These are phyloP conservation scores for Hypselothyrea guttata DNA, from an alignment of 2,888 invertebrate species.

Conservation along the genomic window DNA sequence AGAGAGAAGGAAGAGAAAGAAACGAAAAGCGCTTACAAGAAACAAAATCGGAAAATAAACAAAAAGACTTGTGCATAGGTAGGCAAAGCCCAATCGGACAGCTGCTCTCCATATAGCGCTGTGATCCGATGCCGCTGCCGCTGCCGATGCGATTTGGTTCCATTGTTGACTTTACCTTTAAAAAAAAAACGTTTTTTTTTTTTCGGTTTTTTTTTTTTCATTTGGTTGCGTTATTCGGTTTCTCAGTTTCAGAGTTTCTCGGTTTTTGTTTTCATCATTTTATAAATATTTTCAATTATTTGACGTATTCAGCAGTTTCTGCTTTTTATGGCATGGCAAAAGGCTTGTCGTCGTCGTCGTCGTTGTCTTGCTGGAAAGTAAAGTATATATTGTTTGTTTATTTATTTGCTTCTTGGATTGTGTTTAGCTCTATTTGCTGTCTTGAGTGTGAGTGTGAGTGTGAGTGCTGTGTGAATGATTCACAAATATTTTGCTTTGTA, in stretches of 20 bases:
- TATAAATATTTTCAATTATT: constrained; percentile 34
- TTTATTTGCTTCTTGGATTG: constrained; percentile 43
- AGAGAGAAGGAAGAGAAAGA: too few species aligned
- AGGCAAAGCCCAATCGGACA: constrained; percentile 65
- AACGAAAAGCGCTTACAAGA: not conserved
- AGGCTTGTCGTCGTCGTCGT: constrained; percentile 45
- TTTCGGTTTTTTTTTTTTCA: constrained; percentile 24
- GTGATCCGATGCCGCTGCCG: not conserved
- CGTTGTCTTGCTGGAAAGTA: constrained; percentile 5
- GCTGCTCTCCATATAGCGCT: constrained; percentile 43
- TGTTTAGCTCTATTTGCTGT: constrained; percentile 68
- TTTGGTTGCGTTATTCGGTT: constrained; percentile 4
- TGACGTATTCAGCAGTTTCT: constrained; percentile 48
- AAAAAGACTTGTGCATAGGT: constrained; percentile 63
- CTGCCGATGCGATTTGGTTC: constrained; percentile 21
- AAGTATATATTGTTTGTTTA: constrained; percentile 30
- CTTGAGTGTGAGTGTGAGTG: not conserved
- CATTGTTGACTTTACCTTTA: constrained; percentile 67
- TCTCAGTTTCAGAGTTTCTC: constrained; percentile 28
- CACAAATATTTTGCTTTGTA: constrained; percentile 44
- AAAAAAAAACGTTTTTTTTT: constrained; percentile 45
- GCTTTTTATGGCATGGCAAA: constrained; percentile 51
- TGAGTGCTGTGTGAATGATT: constrained; percentile 37
- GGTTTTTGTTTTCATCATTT: constrained; percentile 45
- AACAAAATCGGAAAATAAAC: not conserved